Percentiles rank a stretch among this genome's conserved stretches.
These are phyloP conservation scores for Hemistola chrysoprasaria DNA, from an alignment of 2,888 invertebrate genomes.

Conservation along the genomic window DNA sequence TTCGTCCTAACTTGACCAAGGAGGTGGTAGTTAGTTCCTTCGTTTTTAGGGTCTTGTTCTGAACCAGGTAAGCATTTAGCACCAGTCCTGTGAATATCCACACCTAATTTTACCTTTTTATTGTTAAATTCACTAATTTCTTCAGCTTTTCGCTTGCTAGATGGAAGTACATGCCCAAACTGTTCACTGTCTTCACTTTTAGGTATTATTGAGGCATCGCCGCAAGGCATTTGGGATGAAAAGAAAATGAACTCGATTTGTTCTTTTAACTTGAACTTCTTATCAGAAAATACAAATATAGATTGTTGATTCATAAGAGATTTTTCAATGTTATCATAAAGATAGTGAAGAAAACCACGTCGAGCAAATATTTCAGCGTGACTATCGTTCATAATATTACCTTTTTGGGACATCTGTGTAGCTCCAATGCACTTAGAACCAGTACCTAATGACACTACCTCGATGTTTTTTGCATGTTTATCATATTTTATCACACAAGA, in stretches of 20 bases:
- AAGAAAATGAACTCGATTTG: slow-evolving; percentile 90
- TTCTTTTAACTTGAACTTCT: slow-evolving; percentile 76
- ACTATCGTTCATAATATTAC: slow-evolving; percentile 92
- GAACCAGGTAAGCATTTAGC: slow-evolving; percentile 88
- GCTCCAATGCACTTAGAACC: slow-evolving; percentile 96
- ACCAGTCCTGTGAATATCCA: slow-evolving; percentile 89
- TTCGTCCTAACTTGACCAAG: slow-evolving; percentile 90
- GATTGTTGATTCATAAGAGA: slow-evolving; percentile 50
- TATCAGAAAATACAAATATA: slow-evolving; percentile 48
- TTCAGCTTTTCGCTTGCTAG: slow-evolving; percentile 43
- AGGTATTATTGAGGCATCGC: slow-evolving; percentile 94
- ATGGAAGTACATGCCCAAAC: slow-evolving; percentile 51
- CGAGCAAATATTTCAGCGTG: slow-evolving; percentile 96
- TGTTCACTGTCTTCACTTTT: slow-evolving; percentile 60
- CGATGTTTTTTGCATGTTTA: slow-evolving; percentile 43
- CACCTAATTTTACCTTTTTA: slow-evolving; percentile 43
- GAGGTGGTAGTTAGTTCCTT: slow-evolving; percentile 85
- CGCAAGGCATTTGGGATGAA: slow-evolving; percentile 94
- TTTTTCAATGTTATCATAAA: slow-evolving; percentile 84
- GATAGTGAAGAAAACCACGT: slow-evolving; percentile 89
- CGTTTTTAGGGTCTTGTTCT: slow-evolving; percentile 80
- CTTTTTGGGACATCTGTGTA: slow-evolving; percentile 83
- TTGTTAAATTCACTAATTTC: slow-evolving; percentile 34
- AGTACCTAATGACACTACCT: slow-evolving; percentile 92
- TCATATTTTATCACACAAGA: slow-evolving; percentile 86